Evolutionary conservation across 1,140 invertebrate species (phyloP).

Genomic region (Phortica variegata): DNA sequence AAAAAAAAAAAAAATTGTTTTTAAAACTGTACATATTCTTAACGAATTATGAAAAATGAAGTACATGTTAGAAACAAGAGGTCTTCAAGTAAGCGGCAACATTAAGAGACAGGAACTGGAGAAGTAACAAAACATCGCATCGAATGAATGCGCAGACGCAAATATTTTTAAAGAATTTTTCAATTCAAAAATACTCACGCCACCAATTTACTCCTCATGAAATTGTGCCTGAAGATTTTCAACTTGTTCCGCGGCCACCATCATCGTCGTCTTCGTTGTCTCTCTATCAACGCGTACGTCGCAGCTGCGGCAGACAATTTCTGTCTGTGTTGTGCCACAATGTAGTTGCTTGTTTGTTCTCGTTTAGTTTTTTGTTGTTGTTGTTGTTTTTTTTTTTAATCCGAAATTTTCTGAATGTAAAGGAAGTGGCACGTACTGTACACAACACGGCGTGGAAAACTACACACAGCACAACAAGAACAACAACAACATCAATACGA

Average conservation of each 20-base stretch:
- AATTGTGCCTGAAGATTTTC: too few species aligned
- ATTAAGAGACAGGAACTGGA: too few species aligned
- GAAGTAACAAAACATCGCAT: too few species aligned
- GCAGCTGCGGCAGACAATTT: too few species aligned
- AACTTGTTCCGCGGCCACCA: slow-evolving; percentile 7
- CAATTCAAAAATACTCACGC: too few species aligned
- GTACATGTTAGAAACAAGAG: too few species aligned
- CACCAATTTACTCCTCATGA: too few species aligned
- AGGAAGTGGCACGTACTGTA: slow-evolving; percentile 54
- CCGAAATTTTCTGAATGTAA: slow-evolving; percentile 55
- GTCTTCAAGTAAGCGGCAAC: too few species aligned
- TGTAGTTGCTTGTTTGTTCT: slow-evolving; percentile 2
- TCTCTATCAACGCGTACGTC: slow-evolving; percentile 18
- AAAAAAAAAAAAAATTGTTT: slow-evolving; percentile 33
- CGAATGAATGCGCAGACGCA: slow-evolving; percentile 38
- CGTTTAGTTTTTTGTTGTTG: slow-evolving; percentile 20
- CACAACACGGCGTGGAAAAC: too few species aligned
- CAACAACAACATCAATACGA: too few species aligned
- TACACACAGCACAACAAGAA: too few species aligned
- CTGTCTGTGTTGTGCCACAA: slow-evolving; percentile 16
- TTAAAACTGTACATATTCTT: slow-evolving; percentile 54
- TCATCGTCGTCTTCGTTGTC: slow-evolving; percentile 12
- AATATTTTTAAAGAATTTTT: slow-evolving; percentile 6
- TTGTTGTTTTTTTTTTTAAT: slow-evolving; percentile 40
- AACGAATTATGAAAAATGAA: too few species aligned